Conservation (phyloP, 2,113 vertebrate species). For the Corythornis vintsioides region DNA sequence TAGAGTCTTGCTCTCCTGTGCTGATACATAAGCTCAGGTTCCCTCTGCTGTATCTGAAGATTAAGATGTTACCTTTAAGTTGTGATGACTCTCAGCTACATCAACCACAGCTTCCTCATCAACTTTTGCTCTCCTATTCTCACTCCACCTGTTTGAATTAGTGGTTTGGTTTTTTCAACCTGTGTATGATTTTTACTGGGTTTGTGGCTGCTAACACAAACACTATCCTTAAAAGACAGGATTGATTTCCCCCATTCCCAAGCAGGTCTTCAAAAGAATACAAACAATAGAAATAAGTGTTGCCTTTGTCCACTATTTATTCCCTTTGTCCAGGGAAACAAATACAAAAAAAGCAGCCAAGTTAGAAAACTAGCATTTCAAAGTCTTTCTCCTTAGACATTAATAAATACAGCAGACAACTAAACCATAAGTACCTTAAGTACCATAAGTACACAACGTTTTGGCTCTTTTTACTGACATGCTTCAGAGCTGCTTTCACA, state of each 20-base stretch:
- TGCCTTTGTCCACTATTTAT: not conserved
- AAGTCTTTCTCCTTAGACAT: not conserved
- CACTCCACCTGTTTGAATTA: not conserved
- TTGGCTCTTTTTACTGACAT: not conserved
- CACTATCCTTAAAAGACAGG: not conserved
- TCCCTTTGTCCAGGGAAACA: not conserved
- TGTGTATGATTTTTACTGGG: not conserved
- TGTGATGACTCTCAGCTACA: not conserved
- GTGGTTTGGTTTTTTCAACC: too few species aligned
- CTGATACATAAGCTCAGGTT: not conserved
- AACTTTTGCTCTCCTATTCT: not conserved
- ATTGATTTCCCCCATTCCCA: not conserved
- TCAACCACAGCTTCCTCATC: not conserved
- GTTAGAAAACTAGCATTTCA: not conserved
- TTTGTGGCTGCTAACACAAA: not conserved
- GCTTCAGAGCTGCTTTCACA: not conserved
- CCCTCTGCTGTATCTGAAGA: fast-evolving
- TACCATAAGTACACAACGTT: fast-evolving
- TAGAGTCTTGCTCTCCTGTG: fast-evolving
- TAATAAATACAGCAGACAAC: not conserved
- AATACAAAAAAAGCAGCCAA: not conserved
- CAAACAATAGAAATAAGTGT: not conserved
- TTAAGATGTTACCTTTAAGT: too few species aligned
- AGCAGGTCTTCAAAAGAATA: not conserved
- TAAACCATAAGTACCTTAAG: not conserved